phyloP scores from a whole-genome alignment of 2,113 vertebrate species.

The Pandion haliaetus region DNA sequence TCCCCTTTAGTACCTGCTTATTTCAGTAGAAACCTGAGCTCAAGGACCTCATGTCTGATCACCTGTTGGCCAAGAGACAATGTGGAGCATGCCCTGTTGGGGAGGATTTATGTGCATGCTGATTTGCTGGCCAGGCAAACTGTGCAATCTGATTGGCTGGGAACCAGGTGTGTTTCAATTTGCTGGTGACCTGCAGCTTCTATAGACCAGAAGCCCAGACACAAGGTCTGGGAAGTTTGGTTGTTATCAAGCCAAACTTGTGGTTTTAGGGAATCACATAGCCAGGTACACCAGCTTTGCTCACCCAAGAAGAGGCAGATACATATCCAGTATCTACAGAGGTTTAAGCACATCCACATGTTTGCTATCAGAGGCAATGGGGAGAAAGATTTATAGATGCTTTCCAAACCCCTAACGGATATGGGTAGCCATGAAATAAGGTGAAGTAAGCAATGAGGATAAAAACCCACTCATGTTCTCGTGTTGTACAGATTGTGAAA shows the following conservation, averaged over 20 bases:
- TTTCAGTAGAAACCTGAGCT: not conserved
- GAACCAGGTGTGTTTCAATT: not conserved
- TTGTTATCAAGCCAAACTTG: not conserved
- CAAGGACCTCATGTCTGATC: fast-evolving
- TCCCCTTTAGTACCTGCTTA: not conserved
- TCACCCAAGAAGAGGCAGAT: not conserved
- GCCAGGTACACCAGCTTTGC: not conserved
- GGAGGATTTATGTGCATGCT: not conserved
- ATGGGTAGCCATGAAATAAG: not conserved
- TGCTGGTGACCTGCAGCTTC: not conserved
- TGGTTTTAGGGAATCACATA: not conserved
- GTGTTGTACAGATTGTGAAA: not conserved
- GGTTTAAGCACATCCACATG: not conserved
- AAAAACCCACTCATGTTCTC: not conserved
- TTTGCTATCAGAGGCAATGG: not conserved
- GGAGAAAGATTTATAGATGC: not conserved
- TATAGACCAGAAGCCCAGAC: not conserved
- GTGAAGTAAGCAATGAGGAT: not conserved
- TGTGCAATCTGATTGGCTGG: not conserved
- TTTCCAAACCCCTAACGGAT: not conserved
- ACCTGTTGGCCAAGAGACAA: not conserved
- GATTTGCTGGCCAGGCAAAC: not conserved
- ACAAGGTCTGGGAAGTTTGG: not conserved
- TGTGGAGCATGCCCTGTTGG: fast-evolving
- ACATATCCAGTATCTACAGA: not conserved